A percentile compares a stretch with the other conserved stretches of the same genome.
Conservation (phyloP, 2,797 vertebrate species). For the Alectoris magna region DNA sequence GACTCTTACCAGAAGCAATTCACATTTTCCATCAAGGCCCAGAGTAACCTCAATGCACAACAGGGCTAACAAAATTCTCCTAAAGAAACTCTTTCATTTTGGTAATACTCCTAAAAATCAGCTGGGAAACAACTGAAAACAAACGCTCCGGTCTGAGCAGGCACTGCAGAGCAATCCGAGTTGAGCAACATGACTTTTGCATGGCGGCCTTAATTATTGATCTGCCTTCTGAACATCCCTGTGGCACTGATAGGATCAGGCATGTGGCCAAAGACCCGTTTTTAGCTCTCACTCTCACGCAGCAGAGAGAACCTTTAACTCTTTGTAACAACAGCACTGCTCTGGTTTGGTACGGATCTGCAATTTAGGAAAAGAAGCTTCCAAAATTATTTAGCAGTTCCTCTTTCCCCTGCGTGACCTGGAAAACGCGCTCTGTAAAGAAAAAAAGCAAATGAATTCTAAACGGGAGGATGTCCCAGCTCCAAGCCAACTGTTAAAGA, state of each 20-base stretch:
- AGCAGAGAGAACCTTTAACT: not conserved
- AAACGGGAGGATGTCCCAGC: not conserved
- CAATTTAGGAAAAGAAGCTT: not conserved
- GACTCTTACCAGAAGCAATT: not conserved
- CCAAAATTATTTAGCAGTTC: not conserved
- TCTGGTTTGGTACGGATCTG: not conserved
- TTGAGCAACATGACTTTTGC: not conserved
- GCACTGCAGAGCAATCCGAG: not conserved
- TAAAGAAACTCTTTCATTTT: not conserved
- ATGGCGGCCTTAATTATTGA: conserved; percentile 29
- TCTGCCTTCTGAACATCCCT: not conserved
- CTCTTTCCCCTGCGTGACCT: not conserved
- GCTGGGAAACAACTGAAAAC: not conserved
- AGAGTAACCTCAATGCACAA: not conserved
- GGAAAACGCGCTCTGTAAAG: not conserved
- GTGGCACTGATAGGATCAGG: not conserved
- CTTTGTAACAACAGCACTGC: not conserved
- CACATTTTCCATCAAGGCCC: not conserved
- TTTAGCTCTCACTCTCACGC: not conserved
- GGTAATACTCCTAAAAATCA: not conserved
- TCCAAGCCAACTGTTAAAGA: not conserved
- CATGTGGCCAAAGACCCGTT: not conserved
- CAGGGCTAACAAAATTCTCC: not conserved
- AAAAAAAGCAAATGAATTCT: not conserved
- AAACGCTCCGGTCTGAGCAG: not conserved